Evolutionary conservation across 2,113 vertebrate genomes (phyloP).

Genomic region (Chionodraco myersi): DNA sequence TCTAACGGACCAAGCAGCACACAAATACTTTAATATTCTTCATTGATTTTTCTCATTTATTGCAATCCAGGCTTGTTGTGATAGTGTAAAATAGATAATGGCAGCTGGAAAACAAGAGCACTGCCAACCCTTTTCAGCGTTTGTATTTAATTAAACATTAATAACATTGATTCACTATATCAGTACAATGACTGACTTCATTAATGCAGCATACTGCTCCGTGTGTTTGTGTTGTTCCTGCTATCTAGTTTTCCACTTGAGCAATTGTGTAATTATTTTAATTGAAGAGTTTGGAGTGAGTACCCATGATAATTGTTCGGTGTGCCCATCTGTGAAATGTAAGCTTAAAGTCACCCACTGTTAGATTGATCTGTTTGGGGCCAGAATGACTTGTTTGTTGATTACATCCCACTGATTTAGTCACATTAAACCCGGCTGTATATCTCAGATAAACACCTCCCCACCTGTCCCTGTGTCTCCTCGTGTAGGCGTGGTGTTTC

Average conservation of each 20-base stretch:
- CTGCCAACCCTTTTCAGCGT: not conserved
- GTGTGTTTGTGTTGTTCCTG: slow-evolving; percentile 35
- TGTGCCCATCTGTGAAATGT: slow-evolving; percentile 40
- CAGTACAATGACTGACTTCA: slow-evolving; percentile 50
- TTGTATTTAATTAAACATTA: slow-evolving; percentile 42
- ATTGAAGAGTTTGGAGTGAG: slow-evolving; percentile 59
- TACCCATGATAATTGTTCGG: slow-evolving; percentile 31
- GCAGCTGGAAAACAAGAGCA: slow-evolving; percentile 26
- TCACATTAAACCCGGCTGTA: slow-evolving; percentile 4
- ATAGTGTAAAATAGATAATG: slow-evolving; percentile 28
- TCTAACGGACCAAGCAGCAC: slow-evolving; percentile 9
- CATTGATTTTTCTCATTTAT: slow-evolving; percentile 31
- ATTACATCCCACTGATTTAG: slow-evolving; percentile 17
- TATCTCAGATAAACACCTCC: slow-evolving; percentile 22
- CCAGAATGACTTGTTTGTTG: slow-evolving; percentile 13
- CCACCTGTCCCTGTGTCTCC: slow-evolving; percentile 7
- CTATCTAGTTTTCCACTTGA: slow-evolving; percentile 57
- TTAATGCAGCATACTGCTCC: slow-evolving; percentile 28
- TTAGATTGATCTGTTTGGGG: slow-evolving; percentile 32
- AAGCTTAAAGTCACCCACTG: not conserved
- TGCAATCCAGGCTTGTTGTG: slow-evolving; percentile 26
- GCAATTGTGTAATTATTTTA: slow-evolving; percentile 63
- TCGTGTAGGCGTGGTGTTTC: slow-evolving; percentile 90
- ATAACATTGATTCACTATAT: slow-evolving; percentile 51
- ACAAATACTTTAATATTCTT: slow-evolving; percentile 4